Conservation (phyloP, 2,113 vertebrate genomes). For the Zosterops japonicus region DNA sequence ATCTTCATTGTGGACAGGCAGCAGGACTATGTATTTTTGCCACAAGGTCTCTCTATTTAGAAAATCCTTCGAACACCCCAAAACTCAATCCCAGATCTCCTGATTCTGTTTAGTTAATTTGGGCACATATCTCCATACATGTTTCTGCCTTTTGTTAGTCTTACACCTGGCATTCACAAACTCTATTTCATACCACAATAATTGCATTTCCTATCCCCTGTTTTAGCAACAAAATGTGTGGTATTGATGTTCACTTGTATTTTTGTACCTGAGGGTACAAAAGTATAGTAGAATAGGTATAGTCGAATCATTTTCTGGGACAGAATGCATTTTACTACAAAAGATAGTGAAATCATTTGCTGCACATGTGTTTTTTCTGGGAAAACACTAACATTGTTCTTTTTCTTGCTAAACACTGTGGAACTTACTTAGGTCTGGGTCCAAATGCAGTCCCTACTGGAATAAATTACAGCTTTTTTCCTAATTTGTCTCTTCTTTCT, state of each 20-base stretch:
- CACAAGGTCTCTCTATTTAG: not conserved
- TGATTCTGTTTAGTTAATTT: not conserved
- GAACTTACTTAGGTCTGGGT: not conserved
- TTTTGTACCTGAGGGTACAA: not conserved
- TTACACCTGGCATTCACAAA: not conserved
- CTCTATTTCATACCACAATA: not conserved
- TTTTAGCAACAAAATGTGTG: not conserved
- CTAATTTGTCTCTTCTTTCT: not conserved
- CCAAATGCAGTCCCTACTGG: not conserved
- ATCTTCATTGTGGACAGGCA: not conserved
- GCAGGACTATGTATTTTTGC: not conserved
- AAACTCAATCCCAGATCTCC: not conserved
- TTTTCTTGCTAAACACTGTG: not conserved
- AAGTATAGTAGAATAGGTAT: not conserved
- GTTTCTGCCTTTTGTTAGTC: not conserved
- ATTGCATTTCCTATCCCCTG: not conserved
- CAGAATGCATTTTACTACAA: not conserved
- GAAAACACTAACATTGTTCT: not conserved
- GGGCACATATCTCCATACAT: not conserved
- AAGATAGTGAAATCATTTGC: not conserved
- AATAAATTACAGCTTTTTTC: not conserved
- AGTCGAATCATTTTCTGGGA: not conserved
- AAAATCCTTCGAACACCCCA: not conserved
- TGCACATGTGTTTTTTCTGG: not conserved
- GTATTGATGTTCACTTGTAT: not conserved